Evolutionary conservation across 2,888 invertebrate genomes (phyloP), one percentile per base, ranked within the genome.

Genomic region (Cataglyphis albicans): DNA sequence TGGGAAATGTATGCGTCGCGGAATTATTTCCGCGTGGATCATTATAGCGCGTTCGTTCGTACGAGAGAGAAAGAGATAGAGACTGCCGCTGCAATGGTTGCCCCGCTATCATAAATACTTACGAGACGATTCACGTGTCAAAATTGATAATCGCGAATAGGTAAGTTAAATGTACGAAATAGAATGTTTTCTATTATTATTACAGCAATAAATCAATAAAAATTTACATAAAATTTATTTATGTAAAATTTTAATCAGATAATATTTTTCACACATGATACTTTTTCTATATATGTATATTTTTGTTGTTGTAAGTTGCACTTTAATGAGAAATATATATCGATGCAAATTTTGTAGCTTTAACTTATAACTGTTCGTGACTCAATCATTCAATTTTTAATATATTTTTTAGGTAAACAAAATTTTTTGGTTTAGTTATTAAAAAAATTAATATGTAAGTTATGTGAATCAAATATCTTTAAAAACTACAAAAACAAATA

Each of bases 21-120:
- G 55, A 61, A 80, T 80, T 72, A 72, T 80, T 72, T 80, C 59
- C 44, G 59, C 78, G 44, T 59, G 32, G 73, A 80, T 80, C 48
- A 78, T 68, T 41, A 76, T 21, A 44, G 68, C 44, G 55, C n/a
- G 6, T 32, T 32, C 32, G 32, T 32, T 32, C 32, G 32, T 32
- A 5, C 32, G 32, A 32, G 32, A 52, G n/a, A 52, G 21, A 21
- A 7, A 52, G 18, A n/a, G 15, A 18, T 15, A 18, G 63, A 1
- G 21, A n/a, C 29, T 29, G 25, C 4, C 18, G 9, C 3, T 12
- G 78, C 72, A 72, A 70, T 72, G 38, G 57, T 21, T 21, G 32
- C 57, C 25, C 15, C 10, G 72, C 44, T 32, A 78, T 78, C 72
- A 70, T 35, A 44, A 59, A 59, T 78, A 59, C 57, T 72, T 78